Conservation (phyloP, 2,797 vertebrate genomes). For the Darevskia nairensis region DNA sequence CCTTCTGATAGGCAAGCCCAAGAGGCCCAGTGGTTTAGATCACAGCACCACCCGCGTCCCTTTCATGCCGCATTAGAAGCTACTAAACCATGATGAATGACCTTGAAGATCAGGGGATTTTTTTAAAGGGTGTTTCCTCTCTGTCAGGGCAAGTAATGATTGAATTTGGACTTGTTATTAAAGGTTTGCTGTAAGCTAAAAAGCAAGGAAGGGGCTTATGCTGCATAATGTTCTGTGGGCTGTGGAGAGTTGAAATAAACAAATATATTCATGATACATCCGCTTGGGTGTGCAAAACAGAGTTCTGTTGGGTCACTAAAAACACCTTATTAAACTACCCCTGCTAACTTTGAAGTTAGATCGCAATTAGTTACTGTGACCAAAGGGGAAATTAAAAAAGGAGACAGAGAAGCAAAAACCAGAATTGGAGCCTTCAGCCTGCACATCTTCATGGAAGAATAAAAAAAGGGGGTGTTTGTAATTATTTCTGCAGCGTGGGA, state of each 20-base stretch:
- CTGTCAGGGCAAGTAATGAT: slow-evolving; percentile 15
- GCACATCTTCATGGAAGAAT: slow-evolving; percentile 45
- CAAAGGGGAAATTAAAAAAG: slow-evolving; percentile 39
- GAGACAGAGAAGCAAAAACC: background rate
- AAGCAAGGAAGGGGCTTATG: fast-evolving
- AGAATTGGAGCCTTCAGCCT: slow-evolving; percentile 57
- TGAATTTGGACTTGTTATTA: slow-evolving; percentile 28
- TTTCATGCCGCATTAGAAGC: background rate
- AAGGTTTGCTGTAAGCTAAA: background rate
- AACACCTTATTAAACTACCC: slow-evolving; percentile 50
- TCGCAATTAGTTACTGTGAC: slow-evolving; percentile 55
- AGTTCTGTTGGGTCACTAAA: slow-evolving; percentile 51
- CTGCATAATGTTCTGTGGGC: background rate
- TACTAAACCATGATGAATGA: background rate
- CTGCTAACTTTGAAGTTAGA: slow-evolving; percentile 55
- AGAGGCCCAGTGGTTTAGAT: too few species aligned
- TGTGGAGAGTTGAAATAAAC: slow-evolving; percentile 39
- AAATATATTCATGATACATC: slow-evolving; percentile 60
- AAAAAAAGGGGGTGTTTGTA: slow-evolving; percentile 53
- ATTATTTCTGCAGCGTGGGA: slow-evolving; percentile 50
- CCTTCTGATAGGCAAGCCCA: too few species aligned
- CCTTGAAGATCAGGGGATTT: background rate
- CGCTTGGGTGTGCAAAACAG: slow-evolving; percentile 52
- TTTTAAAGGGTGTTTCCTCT: slow-evolving; percentile 11
- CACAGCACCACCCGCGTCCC: too few species aligned